Evolutionary conservation across 2,113 vertebrate species (phyloP), one percentile per base, ranked within the genome.

Genomic region (Sakesphorus luctuosus): DNA sequence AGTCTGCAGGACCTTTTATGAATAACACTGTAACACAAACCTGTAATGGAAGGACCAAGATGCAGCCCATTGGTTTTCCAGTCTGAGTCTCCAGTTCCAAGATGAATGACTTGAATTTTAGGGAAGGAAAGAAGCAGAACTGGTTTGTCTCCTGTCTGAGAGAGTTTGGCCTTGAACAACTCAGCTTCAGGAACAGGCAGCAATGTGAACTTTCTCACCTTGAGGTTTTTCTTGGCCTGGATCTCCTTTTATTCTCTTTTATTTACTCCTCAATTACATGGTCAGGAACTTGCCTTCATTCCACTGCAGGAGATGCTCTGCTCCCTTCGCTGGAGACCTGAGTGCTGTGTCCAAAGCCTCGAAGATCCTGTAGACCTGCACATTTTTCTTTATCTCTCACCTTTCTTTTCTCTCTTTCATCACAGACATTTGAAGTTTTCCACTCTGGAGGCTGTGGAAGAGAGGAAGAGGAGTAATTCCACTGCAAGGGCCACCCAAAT

Each of bases 171-270:
- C 91, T 87, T 91, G 89, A 63, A 52, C 75, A 83, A 6, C 46
- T 89, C 47, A 35, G 69, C 73, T 18, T 78, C 62, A 94, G 89
- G 53, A 91, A 15, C 40, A 81, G 79, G 71, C 85, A 92, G 50
- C 9, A 3, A 50, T 13, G 43, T 25, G 49, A 91, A 71, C 73
- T 76, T 94, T 63, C 87, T 76, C 87, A 50, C 28, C 47, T 47
- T 7, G 21, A 73, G 74, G 63, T 86, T 96, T 96, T 67, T 93
- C 72, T 80, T 69, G 74, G 87, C 74, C 44, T 63, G 50, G n/a
- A 26, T 67, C 25, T 35, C 50, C 43, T 71, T 58, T 83, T 74
- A 15, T 69, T 38, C 50, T 31, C 62, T 28, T 1, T 63, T 68
- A 68, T 78, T 89, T 68, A 53, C 36, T 31, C 26, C 24, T 24